Percentiles rank a stretch among this genome's conserved stretches.
phyloP scores from a whole-genome alignment of 2,113 vertebrate genomes.

The Laticauda laticaudata region DNA sequence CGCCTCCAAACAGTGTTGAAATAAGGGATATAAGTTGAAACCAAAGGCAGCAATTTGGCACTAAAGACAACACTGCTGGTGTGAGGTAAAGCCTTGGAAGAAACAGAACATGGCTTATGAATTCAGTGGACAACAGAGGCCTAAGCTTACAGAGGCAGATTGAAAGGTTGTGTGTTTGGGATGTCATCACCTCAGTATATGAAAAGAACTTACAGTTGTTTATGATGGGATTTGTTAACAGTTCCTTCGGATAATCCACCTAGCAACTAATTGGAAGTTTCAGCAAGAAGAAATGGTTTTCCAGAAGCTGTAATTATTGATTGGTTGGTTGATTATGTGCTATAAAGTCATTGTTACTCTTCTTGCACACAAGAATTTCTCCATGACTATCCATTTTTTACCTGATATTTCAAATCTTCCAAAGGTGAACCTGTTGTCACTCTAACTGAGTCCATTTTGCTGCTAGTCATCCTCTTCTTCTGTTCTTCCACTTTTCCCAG shows the following conservation, averaged over 20 bases:
- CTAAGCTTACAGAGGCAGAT: background rate
- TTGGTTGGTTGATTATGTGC: background rate
- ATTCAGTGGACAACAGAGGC: background rate
- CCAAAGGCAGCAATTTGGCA: background rate
- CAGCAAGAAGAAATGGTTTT: background rate
- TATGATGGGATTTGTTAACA: background rate
- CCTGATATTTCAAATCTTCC: background rate
- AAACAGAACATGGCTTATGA: background rate
- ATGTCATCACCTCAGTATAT: background rate
- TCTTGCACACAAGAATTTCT: background rate
- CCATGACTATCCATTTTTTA: background rate
- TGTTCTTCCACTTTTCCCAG: background rate
- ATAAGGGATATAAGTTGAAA: background rate
- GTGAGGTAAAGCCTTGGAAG: background rate
- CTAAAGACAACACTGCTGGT: background rate
- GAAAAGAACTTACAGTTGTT: background rate
- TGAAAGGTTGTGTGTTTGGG: background rate
- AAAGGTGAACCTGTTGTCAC: background rate
- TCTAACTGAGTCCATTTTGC: background rate
- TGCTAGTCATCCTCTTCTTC: background rate
- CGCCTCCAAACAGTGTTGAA: background rate
- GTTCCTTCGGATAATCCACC: background rate
- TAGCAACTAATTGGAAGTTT: background rate
- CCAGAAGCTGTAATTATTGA: background rate
- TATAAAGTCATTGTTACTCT: background rate